Percentiles rank a stretch among this genome's conserved stretches.
These are phyloP conservation scores for Coptodon bakossiorum DNA, from an alignment of 2,113 vertebrate genomes.

Conservation along the genomic window DNA sequence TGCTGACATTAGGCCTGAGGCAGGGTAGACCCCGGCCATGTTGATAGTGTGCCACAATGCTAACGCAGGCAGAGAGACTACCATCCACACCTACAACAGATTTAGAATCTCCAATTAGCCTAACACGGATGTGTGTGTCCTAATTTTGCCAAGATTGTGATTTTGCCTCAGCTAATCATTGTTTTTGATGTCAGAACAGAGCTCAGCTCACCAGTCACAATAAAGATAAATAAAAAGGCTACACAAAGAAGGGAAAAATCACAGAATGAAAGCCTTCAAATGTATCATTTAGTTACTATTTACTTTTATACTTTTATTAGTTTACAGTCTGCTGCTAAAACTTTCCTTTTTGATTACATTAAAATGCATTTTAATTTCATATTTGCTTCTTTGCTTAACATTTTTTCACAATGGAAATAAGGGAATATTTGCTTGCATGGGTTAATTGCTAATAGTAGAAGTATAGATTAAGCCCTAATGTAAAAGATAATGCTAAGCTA, in stretches of 20 bases:
- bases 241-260: background rate
- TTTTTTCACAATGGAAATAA: background rate
- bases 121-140: background rate
- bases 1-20: background rate
- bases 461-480: background rate
- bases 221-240: background rate
- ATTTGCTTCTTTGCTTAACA: background rate
- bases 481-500: background rate
- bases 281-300: background rate
- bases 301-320: background rate
- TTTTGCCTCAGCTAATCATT: background rate
- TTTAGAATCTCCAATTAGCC: background rate
- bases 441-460: background rate
- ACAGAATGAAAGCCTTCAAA: background rate
- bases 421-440: background rate
- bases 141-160: background rate
- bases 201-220: background rate
- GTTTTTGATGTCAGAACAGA: background rate
- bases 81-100: background rate
- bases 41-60: background rate
- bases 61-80: background rate
- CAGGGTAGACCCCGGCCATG: background rate
- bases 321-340: fast-evolving
- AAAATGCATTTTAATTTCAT: background rate
- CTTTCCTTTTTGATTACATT: background rate